Evolutionary conservation across 2,113 vertebrate genomes (phyloP).

Genomic region (Tragelaphus imberbis): DNA sequence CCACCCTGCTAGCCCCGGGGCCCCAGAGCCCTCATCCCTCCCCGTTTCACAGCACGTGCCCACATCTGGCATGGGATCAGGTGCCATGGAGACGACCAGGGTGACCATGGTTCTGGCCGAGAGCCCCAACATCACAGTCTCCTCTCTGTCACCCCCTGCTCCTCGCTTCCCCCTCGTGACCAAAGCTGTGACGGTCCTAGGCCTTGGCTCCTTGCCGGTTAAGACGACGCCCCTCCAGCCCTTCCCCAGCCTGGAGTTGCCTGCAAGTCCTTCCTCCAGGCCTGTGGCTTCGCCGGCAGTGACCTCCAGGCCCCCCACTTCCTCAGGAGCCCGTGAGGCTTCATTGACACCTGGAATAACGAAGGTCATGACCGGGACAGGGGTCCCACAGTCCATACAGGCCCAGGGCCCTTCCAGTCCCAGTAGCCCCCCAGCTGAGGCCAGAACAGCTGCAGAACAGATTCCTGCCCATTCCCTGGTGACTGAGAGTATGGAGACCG

Average conservation of each 20-base stretch:
- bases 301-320: not conserved
- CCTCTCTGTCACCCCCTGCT: not conserved
- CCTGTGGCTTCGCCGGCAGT: not conserved
- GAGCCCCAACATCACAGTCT: slow-evolving; percentile 27
- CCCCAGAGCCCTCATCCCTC: not conserved
- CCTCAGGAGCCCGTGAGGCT: not conserved
- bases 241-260: not conserved
- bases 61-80: not conserved
- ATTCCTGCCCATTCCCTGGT: not conserved
- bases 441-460: not conserved
- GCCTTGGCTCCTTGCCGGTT: not conserved
- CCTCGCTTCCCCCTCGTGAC: slow-evolving; percentile 54
- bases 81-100: slow-evolving; percentile 1
- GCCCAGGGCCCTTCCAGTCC: not conserved
- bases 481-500: not conserved
- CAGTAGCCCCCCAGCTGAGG: not conserved
- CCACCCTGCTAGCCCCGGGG: not conserved
- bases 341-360: not conserved
- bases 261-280: slow-evolving; percentile 6
- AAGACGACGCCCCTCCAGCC: not conserved
- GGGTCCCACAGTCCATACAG: not conserved
- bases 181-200: slow-evolving; percentile 38
- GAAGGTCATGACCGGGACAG: not conserved
- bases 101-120: slow-evolving; percentile 5
- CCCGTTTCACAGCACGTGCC: not conserved